Evolutionary conservation across 2,113 vertebrate species (phyloP), one percentile per base, ranked within the genome.

Genomic region (Psettodes erumei): DNA sequence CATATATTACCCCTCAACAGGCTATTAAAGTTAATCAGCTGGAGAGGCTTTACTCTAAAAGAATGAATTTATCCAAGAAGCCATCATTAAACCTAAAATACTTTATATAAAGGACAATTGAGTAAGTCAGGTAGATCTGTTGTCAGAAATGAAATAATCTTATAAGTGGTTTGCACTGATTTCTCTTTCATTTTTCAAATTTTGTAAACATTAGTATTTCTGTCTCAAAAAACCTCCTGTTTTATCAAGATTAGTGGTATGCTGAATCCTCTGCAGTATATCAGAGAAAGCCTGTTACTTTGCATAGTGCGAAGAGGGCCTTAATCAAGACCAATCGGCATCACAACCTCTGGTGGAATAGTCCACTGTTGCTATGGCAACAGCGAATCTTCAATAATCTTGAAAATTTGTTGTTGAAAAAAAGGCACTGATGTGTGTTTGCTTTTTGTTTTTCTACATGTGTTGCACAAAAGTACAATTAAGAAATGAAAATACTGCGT

Each of bases 341-440:
- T 58, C 45, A 47, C 71, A 78, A 61, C 76, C 69, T 33, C 53
- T 21, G 53, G 65, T 54, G 71, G 38, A 75, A 78, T 40, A 23
- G 58, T 6, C 66, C 32, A 7, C 70, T 73, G 91, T 91, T 91
- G 82, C 88, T 70, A 88, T 75, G 79, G 87, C 68, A 89, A 90
- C 86, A 66, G 23, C 55, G 71, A 43, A 79, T 79, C 66, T 48
- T 58, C 27, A 71, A 25, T 45, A 61, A 76, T 65, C 30, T 65
- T 62, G 45, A 78, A 75, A 43, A 19, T 66, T 2, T 79, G 19
- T 47, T 51, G 48, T 63, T 61, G 28, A 64, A 77, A 75, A 63
- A 37, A 77, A 64, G 40, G 35, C 25, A n/a, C 33, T 33, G 33
- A 55, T 61, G 43, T 51, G 43, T 0, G 10, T 69, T 64, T 23